Conservation (phyloP, 2,888 invertebrate species). For the Leuctra nigra region DNA sequence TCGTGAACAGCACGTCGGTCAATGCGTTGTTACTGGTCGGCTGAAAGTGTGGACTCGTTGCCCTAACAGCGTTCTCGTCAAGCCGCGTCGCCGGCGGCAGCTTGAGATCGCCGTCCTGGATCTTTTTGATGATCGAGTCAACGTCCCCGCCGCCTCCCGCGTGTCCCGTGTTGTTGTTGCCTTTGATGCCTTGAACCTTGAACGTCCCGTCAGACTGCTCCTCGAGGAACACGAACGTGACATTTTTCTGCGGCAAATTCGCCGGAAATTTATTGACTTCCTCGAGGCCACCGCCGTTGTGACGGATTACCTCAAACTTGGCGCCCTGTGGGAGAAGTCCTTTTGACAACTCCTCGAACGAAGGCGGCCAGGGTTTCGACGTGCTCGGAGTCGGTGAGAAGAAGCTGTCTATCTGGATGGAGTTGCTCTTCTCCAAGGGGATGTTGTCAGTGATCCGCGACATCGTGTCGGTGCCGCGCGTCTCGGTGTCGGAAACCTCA, state of each 20-base stretch:
- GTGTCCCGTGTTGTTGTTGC: constrained; percentile 46
- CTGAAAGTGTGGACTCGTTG: not conserved
- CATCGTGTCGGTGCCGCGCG: constrained; percentile 35
- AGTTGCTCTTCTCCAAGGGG: constrained; percentile 22
- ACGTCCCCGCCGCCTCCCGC: constrained; percentile 64
- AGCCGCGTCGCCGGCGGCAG: constrained; percentile 50
- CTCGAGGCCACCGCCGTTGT: constrained; percentile 65
- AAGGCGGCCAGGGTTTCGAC: constrained; percentile 30
- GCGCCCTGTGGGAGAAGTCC: constrained; percentile 72
- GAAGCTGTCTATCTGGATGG: constrained; percentile 21
- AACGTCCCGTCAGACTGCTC: constrained; percentile 80
- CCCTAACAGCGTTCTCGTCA: not conserved
- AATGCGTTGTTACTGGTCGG: not conserved
- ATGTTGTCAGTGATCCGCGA: not conserved
- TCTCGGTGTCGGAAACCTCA: constrained; percentile 30
- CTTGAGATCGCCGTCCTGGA: constrained; percentile 75
- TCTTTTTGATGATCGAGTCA: constrained; percentile 70
- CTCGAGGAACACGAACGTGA: constrained; percentile 79
- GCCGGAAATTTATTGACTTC: constrained; percentile 53
- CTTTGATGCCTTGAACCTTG: constrained; percentile 75
- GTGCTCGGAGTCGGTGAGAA: not conserved
- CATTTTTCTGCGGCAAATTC: constrained; percentile 64
- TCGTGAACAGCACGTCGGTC: constrained; percentile 2
- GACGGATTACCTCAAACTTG: constrained; percentile 74
- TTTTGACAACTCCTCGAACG: constrained; percentile 72